phyloP scores from a whole-genome alignment of 1,140 invertebrate genomes.

The Drosophila lacteicornis region DNA sequence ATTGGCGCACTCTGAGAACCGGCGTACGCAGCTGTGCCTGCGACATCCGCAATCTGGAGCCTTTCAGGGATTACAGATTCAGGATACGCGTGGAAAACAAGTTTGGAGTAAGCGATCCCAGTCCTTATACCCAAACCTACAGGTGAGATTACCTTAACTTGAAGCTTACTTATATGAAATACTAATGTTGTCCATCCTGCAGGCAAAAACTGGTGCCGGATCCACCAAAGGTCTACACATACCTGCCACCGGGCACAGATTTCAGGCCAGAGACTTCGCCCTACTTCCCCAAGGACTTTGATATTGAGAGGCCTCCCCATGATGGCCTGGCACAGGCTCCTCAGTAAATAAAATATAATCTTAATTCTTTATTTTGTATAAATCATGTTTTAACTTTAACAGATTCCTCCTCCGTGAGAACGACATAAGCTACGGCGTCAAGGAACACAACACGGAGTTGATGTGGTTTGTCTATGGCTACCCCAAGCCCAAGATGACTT shows the following conservation, averaged over 20 bases:
- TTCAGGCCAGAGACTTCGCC: constrained; percentile 95
- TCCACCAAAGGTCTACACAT: constrained; percentile 91
- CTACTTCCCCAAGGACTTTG: constrained; percentile 95
- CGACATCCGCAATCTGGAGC: constrained; percentile 93
- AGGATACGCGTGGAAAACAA: constrained; percentile 97
- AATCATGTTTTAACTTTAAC: not conserved
- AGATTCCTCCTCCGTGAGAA: constrained; percentile 93
- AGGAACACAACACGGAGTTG: constrained; percentile 93
- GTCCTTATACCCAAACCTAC: constrained; percentile 93
- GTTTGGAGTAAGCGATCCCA: constrained; percentile 98
- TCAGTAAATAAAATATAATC: constrained; percentile 62
- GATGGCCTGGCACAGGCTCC: constrained; percentile 93
- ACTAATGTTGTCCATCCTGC: not conserved
- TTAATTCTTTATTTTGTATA: no score
- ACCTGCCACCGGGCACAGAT: constrained; percentile 92
- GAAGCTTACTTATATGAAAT: no score
- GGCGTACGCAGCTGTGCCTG: constrained; percentile 93
- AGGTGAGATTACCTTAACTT: constrained; percentile 50
- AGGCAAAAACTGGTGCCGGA: constrained; percentile 92
- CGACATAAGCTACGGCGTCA: constrained; percentile 94
- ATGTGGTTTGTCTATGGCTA: constrained; percentile 98
- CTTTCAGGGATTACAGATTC: constrained; percentile 96
- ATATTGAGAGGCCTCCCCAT: constrained; percentile 93
- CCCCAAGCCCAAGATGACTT: constrained; percentile 95
- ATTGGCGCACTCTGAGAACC: constrained; percentile 93